These are phyloP conservation scores for Netelia melanura DNA, from an alignment of 2,888 invertebrate species.

Conservation along the genomic window DNA sequence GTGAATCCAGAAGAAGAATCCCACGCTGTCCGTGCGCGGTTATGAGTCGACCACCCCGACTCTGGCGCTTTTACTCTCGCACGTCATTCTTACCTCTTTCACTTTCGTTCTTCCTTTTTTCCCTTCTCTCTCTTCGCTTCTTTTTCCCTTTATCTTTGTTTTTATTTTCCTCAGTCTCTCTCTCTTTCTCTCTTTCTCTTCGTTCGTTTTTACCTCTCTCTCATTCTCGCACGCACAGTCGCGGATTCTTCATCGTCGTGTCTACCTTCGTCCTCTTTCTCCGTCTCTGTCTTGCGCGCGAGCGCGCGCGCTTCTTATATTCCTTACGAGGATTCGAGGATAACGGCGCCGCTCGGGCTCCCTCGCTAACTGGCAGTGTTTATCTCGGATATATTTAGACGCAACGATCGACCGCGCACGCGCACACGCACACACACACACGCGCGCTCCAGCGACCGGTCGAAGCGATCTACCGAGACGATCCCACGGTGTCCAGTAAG, in stretches of 20 bases:
- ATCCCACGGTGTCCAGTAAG: constrained; percentile 74
- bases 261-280: constrained; percentile 10
- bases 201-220: constrained; percentile 13
- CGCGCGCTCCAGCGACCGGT: constrained; percentile 61
- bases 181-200: constrained; percentile 9
- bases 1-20: constrained; percentile 72
- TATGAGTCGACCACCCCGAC: constrained; percentile 74
- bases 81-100: constrained; percentile 67
- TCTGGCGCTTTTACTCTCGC: constrained; percentile 68
- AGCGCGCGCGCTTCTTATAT: constrained; percentile 35
- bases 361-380: constrained; percentile 72
- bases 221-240: constrained; percentile 20
- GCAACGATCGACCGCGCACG: constrained; percentile 69
- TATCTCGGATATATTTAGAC: constrained; percentile 74
- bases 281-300: constrained; percentile 24
- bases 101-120: constrained; percentile 59
- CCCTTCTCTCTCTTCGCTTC: constrained; percentile 4
- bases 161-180: constrained; percentile 3
- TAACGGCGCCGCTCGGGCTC: constrained; percentile 71
- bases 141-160: constrained; percentile 18
- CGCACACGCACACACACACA: constrained; percentile 4
- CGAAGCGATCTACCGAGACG: constrained; percentile 66
- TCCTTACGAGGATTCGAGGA: constrained; percentile 67
- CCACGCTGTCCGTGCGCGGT: constrained; percentile 72
- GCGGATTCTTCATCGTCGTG: constrained; percentile 12